Conservation (phyloP, 2,113 vertebrate genomes). For the Myiozetetes cayanensis region DNA sequence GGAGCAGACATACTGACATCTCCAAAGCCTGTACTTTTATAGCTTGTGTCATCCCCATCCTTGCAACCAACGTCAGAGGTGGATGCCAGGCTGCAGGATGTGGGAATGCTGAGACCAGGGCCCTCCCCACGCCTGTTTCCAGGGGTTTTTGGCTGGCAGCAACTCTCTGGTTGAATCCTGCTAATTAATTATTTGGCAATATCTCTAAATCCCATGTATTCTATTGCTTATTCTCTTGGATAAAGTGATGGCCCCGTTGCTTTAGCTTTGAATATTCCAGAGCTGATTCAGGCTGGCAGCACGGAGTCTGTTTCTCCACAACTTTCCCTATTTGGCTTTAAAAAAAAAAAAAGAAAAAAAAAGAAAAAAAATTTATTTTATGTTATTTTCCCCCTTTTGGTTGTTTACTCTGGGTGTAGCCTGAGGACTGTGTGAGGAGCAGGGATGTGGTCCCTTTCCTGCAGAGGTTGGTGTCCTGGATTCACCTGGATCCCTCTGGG, state of each 20-base stretch:
- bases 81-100: background rate
- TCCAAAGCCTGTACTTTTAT: background rate
- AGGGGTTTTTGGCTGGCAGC: background rate
- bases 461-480: background rate
- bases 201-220: background rate
- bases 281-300: background rate
- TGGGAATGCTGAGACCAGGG: background rate
- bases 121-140: background rate
- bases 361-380: background rate
- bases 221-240: background rate
- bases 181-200: background rate
- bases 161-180: background rate
- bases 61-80: background rate
- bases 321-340: background rate
- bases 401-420: background rate
- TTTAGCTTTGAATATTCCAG: background rate
- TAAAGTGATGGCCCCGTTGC: background rate
- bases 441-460: background rate
- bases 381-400: background rate
- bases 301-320: background rate
- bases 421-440: background rate
- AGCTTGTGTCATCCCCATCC: background rate
- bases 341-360: background rate
- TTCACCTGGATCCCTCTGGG: background rate
- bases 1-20: accelerated